phyloP scores from a whole-genome alignment of 2,797 vertebrate genomes.

The Schizothorax lantsangensis region DNA sequence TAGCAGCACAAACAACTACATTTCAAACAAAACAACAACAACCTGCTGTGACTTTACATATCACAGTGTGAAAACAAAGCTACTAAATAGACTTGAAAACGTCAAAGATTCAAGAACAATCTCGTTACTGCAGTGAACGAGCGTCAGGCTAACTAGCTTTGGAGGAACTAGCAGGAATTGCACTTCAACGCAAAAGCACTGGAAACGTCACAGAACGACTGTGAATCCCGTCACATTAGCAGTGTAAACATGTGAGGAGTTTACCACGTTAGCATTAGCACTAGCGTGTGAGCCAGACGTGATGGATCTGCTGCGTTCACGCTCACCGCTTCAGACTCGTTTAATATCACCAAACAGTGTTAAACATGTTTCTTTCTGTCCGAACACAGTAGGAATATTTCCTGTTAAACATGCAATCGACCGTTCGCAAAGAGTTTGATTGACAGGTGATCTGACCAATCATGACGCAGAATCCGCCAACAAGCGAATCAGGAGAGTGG shows the following conservation, averaged over 20 bases:
- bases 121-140: neutral
- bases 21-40: neutral
- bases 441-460: too few species aligned
- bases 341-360: neutral
- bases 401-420: too few species aligned
- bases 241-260: neutral
- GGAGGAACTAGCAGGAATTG: neutral
- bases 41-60: neutral
- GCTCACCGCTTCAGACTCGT: neutral
- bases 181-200: neutral
- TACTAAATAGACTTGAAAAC: neutral
- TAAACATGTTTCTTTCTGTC: neutral
- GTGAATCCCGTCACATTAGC: neutral
- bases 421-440: too few species aligned
- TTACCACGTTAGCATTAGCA: neutral
- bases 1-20: conserved; percentile 18
- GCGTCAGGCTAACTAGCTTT: neutral
- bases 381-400: neutral
- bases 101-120: neutral
- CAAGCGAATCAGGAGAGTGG: too few species aligned
- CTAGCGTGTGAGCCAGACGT: neutral
- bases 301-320: neutral
- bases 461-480: too few species aligned
- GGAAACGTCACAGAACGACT: neutral
- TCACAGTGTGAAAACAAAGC: neutral